Evolutionary conservation across 2,888 invertebrate genomes (phyloP).

Genomic region (Ligdia adustata): DNA sequence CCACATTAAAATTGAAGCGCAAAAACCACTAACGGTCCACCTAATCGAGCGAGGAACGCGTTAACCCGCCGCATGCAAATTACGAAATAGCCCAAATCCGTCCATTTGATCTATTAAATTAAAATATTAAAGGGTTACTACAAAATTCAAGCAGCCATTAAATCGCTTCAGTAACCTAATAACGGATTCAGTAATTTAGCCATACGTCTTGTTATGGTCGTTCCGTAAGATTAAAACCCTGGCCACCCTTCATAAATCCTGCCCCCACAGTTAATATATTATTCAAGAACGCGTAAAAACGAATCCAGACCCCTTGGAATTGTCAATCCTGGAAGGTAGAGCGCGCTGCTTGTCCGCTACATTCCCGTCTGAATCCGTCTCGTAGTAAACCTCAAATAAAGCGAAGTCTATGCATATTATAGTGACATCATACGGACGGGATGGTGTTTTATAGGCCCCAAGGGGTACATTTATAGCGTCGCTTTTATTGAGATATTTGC

Average conservation of each 20-base stretch:
- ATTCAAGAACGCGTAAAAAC: conserved; percentile 77
- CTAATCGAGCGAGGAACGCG: conserved; percentile 34
- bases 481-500: conserved; percentile 70
- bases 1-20: conserved; percentile 29
- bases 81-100: conserved; percentile 44
- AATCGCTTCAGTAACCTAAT: conserved; percentile 68
- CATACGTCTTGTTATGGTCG: conserved; percentile 82
- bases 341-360: conserved; percentile 11
- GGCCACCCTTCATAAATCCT: conserved; percentile 79
- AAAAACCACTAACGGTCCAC: conserved; percentile 34
- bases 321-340: conserved; percentile 53
- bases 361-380: conserved; percentile 33
- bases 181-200: conserved; percentile 80
- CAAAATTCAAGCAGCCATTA: conserved; percentile 72
- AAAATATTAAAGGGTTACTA: conserved; percentile 66
- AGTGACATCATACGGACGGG: conserved; percentile 75
- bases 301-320: conserved; percentile 62
- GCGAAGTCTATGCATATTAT: conserved; percentile 79
- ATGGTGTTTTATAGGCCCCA: conserved; percentile 69
- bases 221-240: conserved; percentile 78
- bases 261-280: conserved; percentile 72
- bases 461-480: conserved; percentile 66
- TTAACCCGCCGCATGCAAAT: conserved; percentile 46
- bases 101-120: conserved; percentile 61
- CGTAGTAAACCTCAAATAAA: conserved; percentile 73